Percentiles rank a stretch among this genome's conserved stretches.
phyloP scores from a whole-genome alignment of 2,797 vertebrate genomes.

The Lepilemur ruficaudatus region DNA sequence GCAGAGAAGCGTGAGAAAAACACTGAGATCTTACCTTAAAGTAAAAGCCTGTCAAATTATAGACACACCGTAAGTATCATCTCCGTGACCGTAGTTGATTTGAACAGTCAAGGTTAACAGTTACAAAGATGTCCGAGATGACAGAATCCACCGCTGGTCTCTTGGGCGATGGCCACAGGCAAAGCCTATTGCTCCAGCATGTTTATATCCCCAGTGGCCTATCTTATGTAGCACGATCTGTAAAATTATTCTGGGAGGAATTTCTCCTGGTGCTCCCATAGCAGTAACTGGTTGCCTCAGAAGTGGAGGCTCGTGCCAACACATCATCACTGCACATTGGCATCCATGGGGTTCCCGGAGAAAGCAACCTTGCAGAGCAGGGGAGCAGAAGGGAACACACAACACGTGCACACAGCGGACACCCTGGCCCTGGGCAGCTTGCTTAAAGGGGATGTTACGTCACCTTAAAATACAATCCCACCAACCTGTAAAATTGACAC shows the following conservation, averaged over 20 bases:
- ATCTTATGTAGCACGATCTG: neutral
- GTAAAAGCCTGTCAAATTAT: neutral
- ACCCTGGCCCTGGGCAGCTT: too few relatives aligned
- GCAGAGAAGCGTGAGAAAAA: neutral
- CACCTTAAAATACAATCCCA: neutral
- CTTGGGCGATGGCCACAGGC: neutral
- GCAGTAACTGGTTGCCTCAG: neutral
- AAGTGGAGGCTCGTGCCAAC: neutral
- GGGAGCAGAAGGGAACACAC: fast-evolving
- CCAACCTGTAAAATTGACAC: neutral
- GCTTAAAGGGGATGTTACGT: too few relatives aligned
- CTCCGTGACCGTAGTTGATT: neutral
- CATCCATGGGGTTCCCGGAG: fast-evolving
- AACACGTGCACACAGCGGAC: fast-evolving
- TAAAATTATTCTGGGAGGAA: neutral
- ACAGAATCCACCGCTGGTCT: neutral
- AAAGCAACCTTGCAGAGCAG: fast-evolving
- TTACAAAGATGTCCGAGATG: neutral
- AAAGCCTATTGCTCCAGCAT: neutral
- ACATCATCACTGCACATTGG: fast-evolving
- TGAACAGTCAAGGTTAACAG: neutral
- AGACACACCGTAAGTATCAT: neutral
- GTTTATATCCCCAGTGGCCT: neutral
- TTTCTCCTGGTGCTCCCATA: neutral
- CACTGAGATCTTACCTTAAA: neutral